A percentile compares a stretch with the other conserved stretches of the same genome.
phyloP scores from a whole-genome alignment of 2,888 invertebrate genomes.

The Pterostichus madidus region DNA sequence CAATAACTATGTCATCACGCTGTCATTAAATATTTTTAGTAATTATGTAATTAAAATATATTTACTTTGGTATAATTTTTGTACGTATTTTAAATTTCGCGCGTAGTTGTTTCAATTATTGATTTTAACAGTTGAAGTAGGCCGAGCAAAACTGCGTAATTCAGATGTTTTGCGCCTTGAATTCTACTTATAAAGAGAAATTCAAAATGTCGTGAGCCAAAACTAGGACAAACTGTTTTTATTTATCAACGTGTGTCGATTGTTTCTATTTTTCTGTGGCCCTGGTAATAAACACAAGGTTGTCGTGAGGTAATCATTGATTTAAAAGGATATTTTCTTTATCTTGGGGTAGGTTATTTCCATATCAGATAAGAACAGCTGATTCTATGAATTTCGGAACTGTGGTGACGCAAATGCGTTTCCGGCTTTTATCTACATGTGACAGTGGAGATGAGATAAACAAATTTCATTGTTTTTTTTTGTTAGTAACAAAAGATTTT shows the following conservation, averaged over 20 bases:
- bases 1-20: too few species aligned
- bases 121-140: background rate
- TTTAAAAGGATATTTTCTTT: slow-evolving; percentile 2
- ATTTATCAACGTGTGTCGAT: background rate
- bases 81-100: slow-evolving; percentile 1
- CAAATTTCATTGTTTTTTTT: background rate
- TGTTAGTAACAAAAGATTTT: background rate
- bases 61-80: background rate
- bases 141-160: slow-evolving; percentile 20
- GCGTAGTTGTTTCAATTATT: slow-evolving; percentile 2
- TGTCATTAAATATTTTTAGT: background rate
- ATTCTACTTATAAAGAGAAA: too few species aligned
- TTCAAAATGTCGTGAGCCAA: background rate
- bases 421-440: background rate
- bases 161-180: slow-evolving; percentile 14
- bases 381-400: slow-evolving; percentile 23
- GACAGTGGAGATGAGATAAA: background rate
- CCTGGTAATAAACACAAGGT: slow-evolving; percentile 26
- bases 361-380: slow-evolving; percentile 28
- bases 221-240: slow-evolving; percentile 22
- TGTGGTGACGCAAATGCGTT: slow-evolving; percentile 20
- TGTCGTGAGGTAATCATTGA: background rate
- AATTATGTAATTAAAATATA: slow-evolving; percentile 1
- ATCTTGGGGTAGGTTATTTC: slow-evolving; percentile 44
- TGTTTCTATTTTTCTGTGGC: slow-evolving; percentile 26